Conservation (phyloP, 2,888 invertebrate genomes). For the Fabriciana adippe region DNA sequence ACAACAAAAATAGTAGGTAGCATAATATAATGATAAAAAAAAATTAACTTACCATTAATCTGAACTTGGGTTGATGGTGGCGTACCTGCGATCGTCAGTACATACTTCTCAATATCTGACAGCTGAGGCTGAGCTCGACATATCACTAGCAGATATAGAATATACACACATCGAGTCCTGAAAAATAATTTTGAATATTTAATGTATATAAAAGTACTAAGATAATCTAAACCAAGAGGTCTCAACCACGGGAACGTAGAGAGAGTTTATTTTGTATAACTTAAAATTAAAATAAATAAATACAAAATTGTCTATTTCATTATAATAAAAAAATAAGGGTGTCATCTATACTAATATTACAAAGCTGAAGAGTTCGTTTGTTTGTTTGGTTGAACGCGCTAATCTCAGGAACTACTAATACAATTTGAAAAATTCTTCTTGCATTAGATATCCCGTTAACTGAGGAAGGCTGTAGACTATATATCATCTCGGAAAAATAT, state of each 20-base stretch:
- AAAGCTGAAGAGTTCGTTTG: no score
- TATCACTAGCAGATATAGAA: not conserved
- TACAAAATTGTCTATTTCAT: no score
- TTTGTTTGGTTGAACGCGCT: no score
- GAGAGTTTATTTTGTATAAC: not conserved
- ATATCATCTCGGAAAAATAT: no score
- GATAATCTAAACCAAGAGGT: not conserved
- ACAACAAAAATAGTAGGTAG: no score
- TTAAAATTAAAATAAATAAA: not conserved
- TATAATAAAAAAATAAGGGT: no score
- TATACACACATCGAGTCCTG: slow-evolving; percentile 2
- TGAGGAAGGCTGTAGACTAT: no score
- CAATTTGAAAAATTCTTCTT: no score
- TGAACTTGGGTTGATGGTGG: not conserved
- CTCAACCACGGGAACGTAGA: not conserved
- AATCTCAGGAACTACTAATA: no score
- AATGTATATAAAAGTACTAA: not conserved
- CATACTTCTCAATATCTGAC: slow-evolving; percentile 12
- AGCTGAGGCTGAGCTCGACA: not conserved
- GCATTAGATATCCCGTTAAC: no score
- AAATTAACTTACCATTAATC: not conserved
- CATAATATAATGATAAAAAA: no score
- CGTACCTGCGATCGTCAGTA: not conserved
- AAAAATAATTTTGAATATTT: not conserved
- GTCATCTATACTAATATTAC: no score